Percentiles rank a stretch among this genome's conserved stretches.
phyloP scores from a whole-genome alignment of 2,113 vertebrate genomes.

The Gymnobelideus leadbeateri region DNA sequence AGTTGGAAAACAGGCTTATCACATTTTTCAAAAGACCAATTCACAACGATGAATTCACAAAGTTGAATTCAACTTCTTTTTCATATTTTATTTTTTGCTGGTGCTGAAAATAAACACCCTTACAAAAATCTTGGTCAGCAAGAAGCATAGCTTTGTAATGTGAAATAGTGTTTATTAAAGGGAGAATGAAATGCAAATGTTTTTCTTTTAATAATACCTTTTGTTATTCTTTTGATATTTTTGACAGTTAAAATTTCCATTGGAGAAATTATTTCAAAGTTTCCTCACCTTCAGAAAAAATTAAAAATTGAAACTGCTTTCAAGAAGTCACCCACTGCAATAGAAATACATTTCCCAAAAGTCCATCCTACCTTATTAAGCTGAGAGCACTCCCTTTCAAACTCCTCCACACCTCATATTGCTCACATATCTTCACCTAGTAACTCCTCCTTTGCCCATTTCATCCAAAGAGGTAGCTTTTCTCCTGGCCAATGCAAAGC shows the following conservation, averaged over 20 bases:
- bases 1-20: conserved; percentile 63
- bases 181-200: conserved; percentile 26
- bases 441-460: neutral
- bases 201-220: conserved; percentile 23
- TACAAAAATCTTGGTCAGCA: neutral
- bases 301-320: neutral
- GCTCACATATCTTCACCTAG: neutral
- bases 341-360: neutral
- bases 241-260: neutral
- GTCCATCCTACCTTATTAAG: neutral
- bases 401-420: neutral
- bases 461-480: neutral
- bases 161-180: conserved; percentile 5
- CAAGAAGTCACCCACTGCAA: neutral
- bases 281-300: neutral
- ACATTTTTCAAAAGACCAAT: neutral
- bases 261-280: neutral
- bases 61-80: neutral
- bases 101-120: conserved; percentile 4
- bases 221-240: neutral
- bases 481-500: neutral
- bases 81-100: neutral
- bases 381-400: neutral
- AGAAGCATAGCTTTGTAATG: conserved; percentile 33
- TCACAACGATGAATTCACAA: neutral